phyloP scores from a whole-genome alignment of 2,888 invertebrate genomes.

The Sminthurinus aureus region DNA sequence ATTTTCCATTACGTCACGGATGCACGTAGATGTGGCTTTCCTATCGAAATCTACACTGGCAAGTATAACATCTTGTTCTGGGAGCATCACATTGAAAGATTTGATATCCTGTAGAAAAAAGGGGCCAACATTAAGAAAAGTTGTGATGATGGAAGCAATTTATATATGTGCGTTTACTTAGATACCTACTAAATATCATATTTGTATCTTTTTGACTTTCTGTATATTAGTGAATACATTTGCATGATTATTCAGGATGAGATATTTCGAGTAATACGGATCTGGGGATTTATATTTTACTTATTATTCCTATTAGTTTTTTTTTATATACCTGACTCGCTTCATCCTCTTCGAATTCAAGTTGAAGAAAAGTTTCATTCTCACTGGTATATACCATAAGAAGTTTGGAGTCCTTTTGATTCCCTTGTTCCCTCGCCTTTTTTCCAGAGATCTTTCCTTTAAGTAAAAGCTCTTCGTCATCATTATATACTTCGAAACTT shows the following conservation, averaged over 20 bases:
- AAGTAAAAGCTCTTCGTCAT: constrained; percentile 41
- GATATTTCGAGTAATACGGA: background rate
- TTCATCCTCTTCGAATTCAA: constrained; percentile 42
- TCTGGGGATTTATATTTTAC: background rate
- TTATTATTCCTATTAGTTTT: background rate
- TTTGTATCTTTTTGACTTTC: background rate
- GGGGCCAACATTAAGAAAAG: background rate
- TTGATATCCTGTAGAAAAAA: constrained; percentile 32
- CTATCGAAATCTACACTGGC: constrained; percentile 38
- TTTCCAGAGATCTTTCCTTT: constrained; percentile 38
- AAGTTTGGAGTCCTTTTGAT: constrained; percentile 19
- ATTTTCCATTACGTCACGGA: constrained; percentile 39
- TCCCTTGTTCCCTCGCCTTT: constrained; percentile 14
- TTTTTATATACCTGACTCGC: constrained; percentile 32
- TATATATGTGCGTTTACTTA: background rate
- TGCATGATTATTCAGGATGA: background rate
- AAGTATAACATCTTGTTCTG: constrained; percentile 33
- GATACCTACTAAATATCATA: background rate
- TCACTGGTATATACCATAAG: constrained; percentile 33
- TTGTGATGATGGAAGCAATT: background rate
- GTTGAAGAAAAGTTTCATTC: constrained; percentile 38
- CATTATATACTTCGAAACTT: constrained; percentile 41
- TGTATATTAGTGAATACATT: background rate
- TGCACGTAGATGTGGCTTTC: constrained; percentile 36
- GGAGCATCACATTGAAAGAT: constrained; percentile 37